phyloP scores from a whole-genome alignment of 2,797 vertebrate species.

The Pogoniulus pusillus region DNA sequence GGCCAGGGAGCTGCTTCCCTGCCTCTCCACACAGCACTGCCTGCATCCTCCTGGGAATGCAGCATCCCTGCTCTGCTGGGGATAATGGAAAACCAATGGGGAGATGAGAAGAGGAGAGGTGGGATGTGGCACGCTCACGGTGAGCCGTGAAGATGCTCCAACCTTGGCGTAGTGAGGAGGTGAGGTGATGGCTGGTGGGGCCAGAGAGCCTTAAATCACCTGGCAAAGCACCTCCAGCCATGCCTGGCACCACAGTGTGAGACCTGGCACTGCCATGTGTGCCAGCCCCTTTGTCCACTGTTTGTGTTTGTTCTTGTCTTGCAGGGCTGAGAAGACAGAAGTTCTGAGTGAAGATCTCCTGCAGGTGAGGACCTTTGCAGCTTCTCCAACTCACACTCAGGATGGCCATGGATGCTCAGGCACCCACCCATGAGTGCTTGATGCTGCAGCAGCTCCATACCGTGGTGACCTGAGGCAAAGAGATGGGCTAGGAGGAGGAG shows the following conservation, averaged over 20 bases:
- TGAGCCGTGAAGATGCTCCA: neutral
- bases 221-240: neutral
- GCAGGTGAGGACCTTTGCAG: conserved; percentile 81
- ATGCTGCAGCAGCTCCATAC: neutral
- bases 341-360: conserved; percentile 94
- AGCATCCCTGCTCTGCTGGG: neutral
- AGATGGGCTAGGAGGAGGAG: neutral
- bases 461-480: fast-evolving
- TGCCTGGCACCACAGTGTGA: no score
- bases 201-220: neutral
- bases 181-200: neutral
- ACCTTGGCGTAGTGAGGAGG: neutral
- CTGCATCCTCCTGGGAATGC: neutral
- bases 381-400: fast-evolving
- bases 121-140: fast-evolving
- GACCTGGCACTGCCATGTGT: neutral
- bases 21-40: neutral
- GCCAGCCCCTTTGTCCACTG: fast-evolving
- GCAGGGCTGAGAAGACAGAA: conserved; percentile 94
- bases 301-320: neutral
- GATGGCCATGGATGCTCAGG: neutral
- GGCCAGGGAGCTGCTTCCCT: neutral
- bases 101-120: neutral
- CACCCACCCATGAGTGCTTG: fast-evolving
- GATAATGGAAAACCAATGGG: neutral